Evolutionary conservation across 2,113 vertebrate species (phyloP), one percentile per base, ranked within the genome.

Genomic region (Malurus elegans): DNA sequence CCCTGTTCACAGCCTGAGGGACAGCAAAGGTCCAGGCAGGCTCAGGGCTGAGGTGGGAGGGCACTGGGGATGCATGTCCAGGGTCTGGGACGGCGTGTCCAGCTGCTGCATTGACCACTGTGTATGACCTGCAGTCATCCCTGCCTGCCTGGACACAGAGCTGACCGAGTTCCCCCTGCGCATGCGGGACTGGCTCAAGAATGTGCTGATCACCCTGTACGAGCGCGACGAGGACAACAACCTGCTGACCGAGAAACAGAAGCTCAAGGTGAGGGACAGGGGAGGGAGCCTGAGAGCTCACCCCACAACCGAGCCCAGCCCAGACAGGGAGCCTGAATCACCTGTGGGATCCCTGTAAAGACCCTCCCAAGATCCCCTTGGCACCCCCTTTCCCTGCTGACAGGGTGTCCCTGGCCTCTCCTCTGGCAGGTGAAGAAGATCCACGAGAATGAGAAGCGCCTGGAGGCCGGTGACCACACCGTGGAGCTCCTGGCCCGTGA

Each of bases 161-260:
- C 98, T 99, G 97, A 98, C 67, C 0, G 99, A 99, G 97, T 99
- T 99, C 97, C 99, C 99, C 56, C 98, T 99, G 98, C 99, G 99
- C 60, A 99, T 99, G 99, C 98, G 99, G 83, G 99, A 99, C 98
- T 99, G 99, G 99, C 98, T 99, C 93, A 99, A 99, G 98, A 99
- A 99, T 4, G 99, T 99, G 14, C 97, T 99, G 98, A 99, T 99
- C 96, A 99, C 99, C 57, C 98, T 99, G 95, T 99, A 98, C 0
- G 99, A 99, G 96, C 98, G 99, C 0, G 99, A 99, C 20, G 98
- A 99, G 94, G 98, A 98, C 96, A 99, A 99, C 98, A 99, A 99
- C 98, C 98, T 99, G 91, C 98, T 99, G 97, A 99, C 98, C 0
- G 99, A 99, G 98, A 99, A 99, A 96, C 99, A 99, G 98, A 99